phyloP scores from a whole-genome alignment of 2,113 vertebrate genomes.

The Daboia siamensis region DNA sequence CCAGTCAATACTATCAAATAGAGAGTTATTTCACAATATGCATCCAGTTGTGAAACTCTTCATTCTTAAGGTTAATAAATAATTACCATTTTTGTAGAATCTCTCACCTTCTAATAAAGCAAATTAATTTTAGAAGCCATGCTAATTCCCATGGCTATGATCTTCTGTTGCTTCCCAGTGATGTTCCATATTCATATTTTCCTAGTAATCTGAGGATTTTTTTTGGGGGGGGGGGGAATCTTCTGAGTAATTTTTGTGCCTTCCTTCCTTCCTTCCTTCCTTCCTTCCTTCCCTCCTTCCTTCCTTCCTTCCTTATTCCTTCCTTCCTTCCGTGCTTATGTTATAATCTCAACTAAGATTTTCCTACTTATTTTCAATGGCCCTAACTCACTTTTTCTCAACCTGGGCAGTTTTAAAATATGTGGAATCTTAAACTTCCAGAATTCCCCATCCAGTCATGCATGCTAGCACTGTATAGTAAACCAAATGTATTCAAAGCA shows the following conservation, averaged over 20 bases:
- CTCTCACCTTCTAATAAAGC: neutral
- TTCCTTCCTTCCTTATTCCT: too few species aligned
- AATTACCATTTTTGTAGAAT: neutral
- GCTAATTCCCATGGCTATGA: neutral
- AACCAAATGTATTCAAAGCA: neutral
- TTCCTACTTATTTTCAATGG: neutral
- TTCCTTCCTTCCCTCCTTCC: too few species aligned
- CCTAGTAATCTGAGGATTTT: neutral
- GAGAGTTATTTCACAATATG: neutral
- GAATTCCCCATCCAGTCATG: neutral
- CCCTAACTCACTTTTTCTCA: neutral
- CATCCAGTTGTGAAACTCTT: neutral
- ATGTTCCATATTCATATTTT: neutral
- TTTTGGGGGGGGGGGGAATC: neutral
- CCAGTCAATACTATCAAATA: neutral
- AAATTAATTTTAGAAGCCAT: neutral
- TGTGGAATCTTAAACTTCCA: neutral
- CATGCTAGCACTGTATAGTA: too few species aligned
- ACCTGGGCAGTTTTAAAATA: neutral
- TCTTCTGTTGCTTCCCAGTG: neutral
- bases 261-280: too few species aligned
- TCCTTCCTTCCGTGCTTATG: too few species aligned
- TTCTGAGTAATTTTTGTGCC: neutral
- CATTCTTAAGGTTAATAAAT: neutral
- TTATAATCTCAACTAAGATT: neutral